Base-by-base conservation (phyloP, 2,888 invertebrate genomes). In the Scaptomyza cyrtandrae region DNA sequence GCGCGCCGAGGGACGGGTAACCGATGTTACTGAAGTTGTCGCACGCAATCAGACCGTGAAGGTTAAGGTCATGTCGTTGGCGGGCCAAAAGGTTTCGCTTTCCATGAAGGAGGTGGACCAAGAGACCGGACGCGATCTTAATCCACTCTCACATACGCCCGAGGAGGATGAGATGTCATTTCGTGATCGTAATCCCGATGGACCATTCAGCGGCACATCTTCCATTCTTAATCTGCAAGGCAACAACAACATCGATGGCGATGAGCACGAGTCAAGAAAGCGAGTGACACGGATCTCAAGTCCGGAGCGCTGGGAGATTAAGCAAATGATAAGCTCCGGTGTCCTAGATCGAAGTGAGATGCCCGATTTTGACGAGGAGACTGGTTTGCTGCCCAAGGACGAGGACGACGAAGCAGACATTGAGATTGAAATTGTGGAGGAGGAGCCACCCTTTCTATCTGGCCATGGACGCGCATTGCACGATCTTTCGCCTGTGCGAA, bases 81-180 rank as follows among this genome's bases (percentile, higher is more conserved):
- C 97, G n/a, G 98, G 98, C 0, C 97, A 97, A 90, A 99, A 98
- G 92, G 97, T 97, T 0, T 98, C 99, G 1, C 93, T 99, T 3
- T 98, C 98, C 0, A 98, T 99, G 96, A 99, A 98, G 93, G 99
- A 99, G 92, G 99, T 99, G 0, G 98, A 99, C 90, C 99, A 99
- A 92, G 95, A 95, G 19, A 96, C 96, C 0, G 99, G 99, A 0
- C 96, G 95, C 90, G 99, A 99, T 93, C 93, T 99, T 55, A 99
- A 99, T 93, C 99, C 99, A 0, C 92, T 95, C 0, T 95, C 95
- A 6, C 94, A 96, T 87, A 93, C 94, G 9, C 94, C 95, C 74
- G 94, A 94, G 75, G 93, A 93, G 49, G 93, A 86, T 84, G 93
- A 78, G 79, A 93, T 80, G 81, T 82, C 90, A 2, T 88, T 86